Evolutionary conservation across 2,888 invertebrate species (phyloP).

Genomic region (Cosmopolites sordidus): DNA sequence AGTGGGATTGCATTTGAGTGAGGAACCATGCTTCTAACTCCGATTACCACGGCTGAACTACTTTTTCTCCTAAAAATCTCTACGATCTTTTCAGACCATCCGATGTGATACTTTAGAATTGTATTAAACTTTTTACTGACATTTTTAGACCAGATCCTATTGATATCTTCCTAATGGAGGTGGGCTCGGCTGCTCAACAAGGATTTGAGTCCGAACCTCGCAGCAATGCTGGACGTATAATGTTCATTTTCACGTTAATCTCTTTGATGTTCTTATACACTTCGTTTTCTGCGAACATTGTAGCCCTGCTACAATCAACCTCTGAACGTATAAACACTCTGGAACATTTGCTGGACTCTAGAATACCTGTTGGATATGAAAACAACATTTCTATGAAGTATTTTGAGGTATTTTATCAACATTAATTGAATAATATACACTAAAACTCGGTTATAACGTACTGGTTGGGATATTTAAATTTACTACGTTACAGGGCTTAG

Average conservation of each 20-base stretch:
- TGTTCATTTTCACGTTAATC: conserved; percentile 39
- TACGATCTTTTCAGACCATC: no score
- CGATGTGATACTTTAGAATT: no score
- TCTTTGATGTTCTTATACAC: conserved; percentile 58
- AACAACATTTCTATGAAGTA: conserved; percentile 56
- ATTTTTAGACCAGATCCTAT: conserved; percentile 34
- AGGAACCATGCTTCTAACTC: no score
- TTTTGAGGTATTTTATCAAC: conserved; percentile 62
- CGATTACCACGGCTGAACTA: no score
- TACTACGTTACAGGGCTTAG: no score
- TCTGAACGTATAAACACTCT: conserved; percentile 55
- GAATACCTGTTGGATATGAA: conserved; percentile 59
- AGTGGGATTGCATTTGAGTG: no score
- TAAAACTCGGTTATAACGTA: no score
- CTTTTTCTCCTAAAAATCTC: no score
- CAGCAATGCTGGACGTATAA: conserved; percentile 49
- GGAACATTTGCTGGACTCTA: conserved; percentile 54
- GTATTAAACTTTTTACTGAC: no score
- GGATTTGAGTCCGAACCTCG: conserved; percentile 48
- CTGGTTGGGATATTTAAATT: no score
- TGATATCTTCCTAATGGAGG: conserved; percentile 44
- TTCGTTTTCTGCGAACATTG: conserved; percentile 65
- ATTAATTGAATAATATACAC: no score
- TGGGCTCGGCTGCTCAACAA: conserved; percentile 52
- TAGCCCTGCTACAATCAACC: conserved; percentile 62